phyloP scores from a whole-genome alignment of 2,113 vertebrate genomes.

The Callionymus lyra region DNA sequence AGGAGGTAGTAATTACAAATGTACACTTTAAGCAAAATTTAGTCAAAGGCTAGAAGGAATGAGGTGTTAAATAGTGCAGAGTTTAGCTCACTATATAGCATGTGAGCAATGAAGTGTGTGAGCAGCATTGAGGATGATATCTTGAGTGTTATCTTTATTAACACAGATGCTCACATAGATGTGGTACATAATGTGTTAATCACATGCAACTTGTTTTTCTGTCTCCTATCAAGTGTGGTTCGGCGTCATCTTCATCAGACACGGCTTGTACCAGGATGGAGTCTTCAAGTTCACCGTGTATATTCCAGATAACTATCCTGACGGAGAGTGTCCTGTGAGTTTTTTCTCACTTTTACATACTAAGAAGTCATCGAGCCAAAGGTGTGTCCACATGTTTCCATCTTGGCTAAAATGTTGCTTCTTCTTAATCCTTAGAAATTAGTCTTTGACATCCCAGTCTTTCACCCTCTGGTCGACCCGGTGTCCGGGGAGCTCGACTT shows the following conservation, averaged over 20 bases:
- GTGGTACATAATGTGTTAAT: too few relatives aligned
- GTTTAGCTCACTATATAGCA: too few relatives aligned
- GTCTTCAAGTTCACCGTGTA: conserved; percentile 99
- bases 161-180: too few relatives aligned
- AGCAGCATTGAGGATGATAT: too few relatives aligned
- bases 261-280: conserved; percentile 94
- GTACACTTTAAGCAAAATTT: too few relatives aligned
- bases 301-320: conserved; percentile 98
- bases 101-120: too few relatives aligned
- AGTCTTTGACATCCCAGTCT: conserved; percentile 93
- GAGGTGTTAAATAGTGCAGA: too few relatives aligned
- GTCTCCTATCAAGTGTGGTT: conserved; percentile 85
- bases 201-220: neutral
- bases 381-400: too few relatives aligned
- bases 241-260: conserved; percentile 97
- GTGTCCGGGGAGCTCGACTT: conserved; percentile 92
- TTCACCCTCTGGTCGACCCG: conserved; percentile 91
- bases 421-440: conserved; percentile 68
- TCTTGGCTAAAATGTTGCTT: neutral
- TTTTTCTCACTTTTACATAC: neutral
- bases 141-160: too few relatives aligned
- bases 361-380: conserved; percentile 85
- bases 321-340: conserved; percentile 87
- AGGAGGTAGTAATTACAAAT: too few relatives aligned
- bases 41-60: too few relatives aligned